phyloP scores from a whole-genome alignment of 2,888 invertebrate genomes.

The Papilio protenor region DNA sequence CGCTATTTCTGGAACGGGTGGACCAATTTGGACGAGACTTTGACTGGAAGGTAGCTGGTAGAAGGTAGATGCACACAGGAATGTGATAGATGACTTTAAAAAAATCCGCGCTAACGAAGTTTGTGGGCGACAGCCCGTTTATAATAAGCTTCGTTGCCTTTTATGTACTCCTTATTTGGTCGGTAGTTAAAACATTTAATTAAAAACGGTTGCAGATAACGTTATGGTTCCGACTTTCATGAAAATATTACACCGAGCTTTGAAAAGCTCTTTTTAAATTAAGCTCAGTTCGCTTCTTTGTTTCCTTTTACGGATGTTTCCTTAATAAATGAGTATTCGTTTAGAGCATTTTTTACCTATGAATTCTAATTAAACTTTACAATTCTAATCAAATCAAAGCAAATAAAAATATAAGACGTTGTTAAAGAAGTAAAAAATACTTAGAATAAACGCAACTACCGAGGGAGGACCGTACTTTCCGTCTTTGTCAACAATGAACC shows the following conservation, averaged over 20 bases:
- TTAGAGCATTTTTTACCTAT: neutral
- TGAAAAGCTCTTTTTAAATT: conserved; percentile 36
- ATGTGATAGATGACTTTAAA: too few species aligned
- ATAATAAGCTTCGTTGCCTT: neutral
- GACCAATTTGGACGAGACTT: too few species aligned
- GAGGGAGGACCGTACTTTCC: conserved; percentile 34
- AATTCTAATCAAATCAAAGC: too few species aligned
- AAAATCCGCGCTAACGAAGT: too few species aligned
- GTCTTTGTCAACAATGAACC: conserved; percentile 38
- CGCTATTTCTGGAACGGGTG: too few species aligned
- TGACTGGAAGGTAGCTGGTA: too few species aligned
- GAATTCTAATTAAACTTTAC: neutral
- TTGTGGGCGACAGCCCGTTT: too few species aligned
- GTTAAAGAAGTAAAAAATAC: neutral
- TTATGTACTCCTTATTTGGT: conserved; percentile 9
- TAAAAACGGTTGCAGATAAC: conserved; percentile 42
- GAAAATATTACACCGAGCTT: conserved; percentile 34
- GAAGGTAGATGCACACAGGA: too few species aligned
- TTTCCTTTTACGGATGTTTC: conserved; percentile 27
- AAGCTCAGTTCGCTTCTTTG: conserved; percentile 21
- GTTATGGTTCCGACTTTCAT: conserved; percentile 36
- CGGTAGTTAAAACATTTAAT: conserved; percentile 41
- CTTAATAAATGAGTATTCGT: conserved; percentile 17
- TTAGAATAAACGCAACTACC: conserved; percentile 1
- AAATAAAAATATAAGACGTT: too few species aligned